Evolutionary conservation across 2,888 invertebrate species (phyloP).

Genomic region (Carcina quercana): DNA sequence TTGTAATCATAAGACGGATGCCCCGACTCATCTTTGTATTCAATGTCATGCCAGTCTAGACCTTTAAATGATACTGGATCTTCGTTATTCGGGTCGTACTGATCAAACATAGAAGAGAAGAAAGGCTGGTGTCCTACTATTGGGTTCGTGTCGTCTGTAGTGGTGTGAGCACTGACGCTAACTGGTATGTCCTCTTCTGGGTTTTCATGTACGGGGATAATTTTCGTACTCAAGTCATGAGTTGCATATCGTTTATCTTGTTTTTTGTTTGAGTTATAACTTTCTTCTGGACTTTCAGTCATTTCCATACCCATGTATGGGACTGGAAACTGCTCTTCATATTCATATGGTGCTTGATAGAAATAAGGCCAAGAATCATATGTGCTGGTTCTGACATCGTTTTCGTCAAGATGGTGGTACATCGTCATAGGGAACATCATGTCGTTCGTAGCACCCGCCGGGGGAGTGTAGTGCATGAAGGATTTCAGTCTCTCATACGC

Average conservation of each 20-base stretch:
- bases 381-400: conserved; percentile 42
- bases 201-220: conserved; percentile 53
- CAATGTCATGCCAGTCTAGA: conserved; percentile 39
- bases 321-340: no score
- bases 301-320: no score
- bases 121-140: conserved; percentile 44
- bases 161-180: conserved; percentile 14
- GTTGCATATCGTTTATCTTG: conserved; percentile 46
- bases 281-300: no score
- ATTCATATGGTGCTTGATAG: conserved; percentile 43
- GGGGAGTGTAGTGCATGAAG: conserved; percentile 32
- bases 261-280: conserved; percentile 34
- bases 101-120: conserved; percentile 48
- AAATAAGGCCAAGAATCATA: conserved; percentile 48
- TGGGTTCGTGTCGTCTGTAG: conserved; percentile 46
- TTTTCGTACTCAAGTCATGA: conserved; percentile 20
- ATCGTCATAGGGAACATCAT: conserved; percentile 22
- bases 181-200: conserved; percentile 19
- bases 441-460: conserved; percentile 12
- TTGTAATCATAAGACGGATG: neutral
- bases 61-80: conserved; percentile 46
- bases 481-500: conserved; percentile 35
- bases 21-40: conserved; percentile 30
- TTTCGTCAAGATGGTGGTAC: conserved; percentile 38
- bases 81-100: conserved; percentile 47